Percentiles rank a stretch among this genome's conserved stretches.
These are phyloP conservation scores for Mixornis gularis DNA, from an alignment of 2,113 vertebrate species.

Conservation along the genomic window DNA sequence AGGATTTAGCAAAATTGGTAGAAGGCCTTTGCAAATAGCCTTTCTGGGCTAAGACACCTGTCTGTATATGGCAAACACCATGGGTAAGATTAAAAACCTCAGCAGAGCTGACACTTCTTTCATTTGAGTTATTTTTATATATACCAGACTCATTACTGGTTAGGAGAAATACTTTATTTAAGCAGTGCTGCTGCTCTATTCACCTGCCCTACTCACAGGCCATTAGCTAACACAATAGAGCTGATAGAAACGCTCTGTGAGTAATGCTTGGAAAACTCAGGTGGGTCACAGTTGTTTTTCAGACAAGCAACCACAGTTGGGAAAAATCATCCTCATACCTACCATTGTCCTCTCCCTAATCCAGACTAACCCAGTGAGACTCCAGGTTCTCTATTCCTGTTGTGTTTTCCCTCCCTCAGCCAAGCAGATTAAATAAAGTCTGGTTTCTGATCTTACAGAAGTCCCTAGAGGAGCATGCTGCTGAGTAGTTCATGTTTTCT, in stretches of 20 bases:
- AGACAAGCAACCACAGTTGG: neutral
- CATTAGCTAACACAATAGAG: neutral
- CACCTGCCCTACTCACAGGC: neutral
- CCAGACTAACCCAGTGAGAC: neutral
- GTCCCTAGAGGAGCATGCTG: neutral
- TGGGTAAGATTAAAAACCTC: neutral
- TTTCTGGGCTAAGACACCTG: neutral
- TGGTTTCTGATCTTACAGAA: neutral
- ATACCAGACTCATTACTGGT: neutral
- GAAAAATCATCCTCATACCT: neutral
- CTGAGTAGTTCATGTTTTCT: constrained; percentile 8
- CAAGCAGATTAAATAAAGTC: neutral
- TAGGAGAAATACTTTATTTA: neutral
- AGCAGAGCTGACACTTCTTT: neutral
- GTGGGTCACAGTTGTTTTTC: neutral
- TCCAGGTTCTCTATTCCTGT: neutral
- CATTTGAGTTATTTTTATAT: neutral
- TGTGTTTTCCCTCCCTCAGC: neutral
- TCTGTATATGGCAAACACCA: neutral
- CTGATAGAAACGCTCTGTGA: neutral
- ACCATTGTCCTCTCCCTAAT: neutral
- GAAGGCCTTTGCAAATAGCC: neutral
- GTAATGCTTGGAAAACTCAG: neutral
- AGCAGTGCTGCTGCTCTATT: neutral
- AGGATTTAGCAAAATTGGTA: neutral